These are phyloP conservation scores for Hycleus phaleratus DNA, from an alignment of 1,140 invertebrate species.

Conservation along the genomic window DNA sequence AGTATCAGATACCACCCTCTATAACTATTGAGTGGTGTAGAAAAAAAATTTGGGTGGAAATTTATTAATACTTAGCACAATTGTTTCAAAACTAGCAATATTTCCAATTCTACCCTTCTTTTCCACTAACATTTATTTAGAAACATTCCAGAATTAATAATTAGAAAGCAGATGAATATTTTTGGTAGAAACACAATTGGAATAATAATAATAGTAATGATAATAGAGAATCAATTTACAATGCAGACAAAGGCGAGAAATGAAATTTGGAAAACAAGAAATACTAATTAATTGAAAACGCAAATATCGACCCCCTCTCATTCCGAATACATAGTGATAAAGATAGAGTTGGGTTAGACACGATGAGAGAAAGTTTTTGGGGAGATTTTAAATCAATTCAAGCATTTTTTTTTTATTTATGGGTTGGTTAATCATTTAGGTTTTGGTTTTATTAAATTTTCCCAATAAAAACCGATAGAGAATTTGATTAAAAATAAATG, in stretches of 20 bases:
- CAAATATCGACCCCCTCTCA: conserved; percentile 16
- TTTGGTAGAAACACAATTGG: conserved; percentile 15
- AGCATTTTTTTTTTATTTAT: no score
- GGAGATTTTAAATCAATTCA: no score
- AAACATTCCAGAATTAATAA: conserved; percentile 6
- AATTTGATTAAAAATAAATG: no score
- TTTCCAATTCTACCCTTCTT: not conserved
- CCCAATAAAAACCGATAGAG: no score
- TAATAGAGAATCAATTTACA: conserved; percentile 19
- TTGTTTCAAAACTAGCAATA: no score
- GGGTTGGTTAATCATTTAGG: no score
- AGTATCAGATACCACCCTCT: no score
- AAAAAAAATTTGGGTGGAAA: conserved; percentile 1
- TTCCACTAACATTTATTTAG: conserved; percentile 1
- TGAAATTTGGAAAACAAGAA: conserved; percentile 22
- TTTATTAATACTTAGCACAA: conserved; percentile 1
- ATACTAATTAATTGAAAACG: conserved; percentile 26
- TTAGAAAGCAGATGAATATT: conserved; percentile 14
- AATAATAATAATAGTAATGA: conserved; percentile 23
- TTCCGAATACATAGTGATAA: no score
- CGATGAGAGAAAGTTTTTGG: no score
- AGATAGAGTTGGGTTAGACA: no score
- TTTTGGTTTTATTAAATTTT: no score
- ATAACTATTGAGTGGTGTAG: no score
- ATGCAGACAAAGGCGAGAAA: conserved; percentile 13